These are phyloP conservation scores for Ectemnius cavifrons DNA, from an alignment of 2,888 invertebrate species.

Conservation along the genomic window DNA sequence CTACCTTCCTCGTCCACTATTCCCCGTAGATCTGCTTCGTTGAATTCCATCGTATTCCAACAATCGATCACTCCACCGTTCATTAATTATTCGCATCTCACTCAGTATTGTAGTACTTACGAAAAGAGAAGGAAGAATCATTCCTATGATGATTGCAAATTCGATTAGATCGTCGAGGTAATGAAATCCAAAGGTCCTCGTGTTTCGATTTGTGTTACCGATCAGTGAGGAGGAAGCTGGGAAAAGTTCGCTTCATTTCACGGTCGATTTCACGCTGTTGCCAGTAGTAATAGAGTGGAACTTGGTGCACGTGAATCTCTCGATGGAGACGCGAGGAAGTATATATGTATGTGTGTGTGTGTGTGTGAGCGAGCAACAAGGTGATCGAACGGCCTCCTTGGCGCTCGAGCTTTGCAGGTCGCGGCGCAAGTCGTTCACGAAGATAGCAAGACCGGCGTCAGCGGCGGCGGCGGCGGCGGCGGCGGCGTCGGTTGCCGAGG, in stretches of 20 bases:
- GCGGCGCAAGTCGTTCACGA: slow-evolving; percentile 62
- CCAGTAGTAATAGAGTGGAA: slow-evolving; percentile 4
- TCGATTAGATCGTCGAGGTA: not conserved
- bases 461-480: not conserved
- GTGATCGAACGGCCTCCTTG: slow-evolving; percentile 63
- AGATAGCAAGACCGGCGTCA: slow-evolving; percentile 34
- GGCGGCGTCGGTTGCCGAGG: slow-evolving; percentile 33
- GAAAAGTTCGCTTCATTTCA: not conserved
- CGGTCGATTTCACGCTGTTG: slow-evolving; percentile 26
- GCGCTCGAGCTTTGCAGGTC: slow-evolving; percentile 55
- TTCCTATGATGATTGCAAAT: not conserved
- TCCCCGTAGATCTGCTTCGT: slow-evolving; percentile 12
- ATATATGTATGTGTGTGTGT: slow-evolving; percentile 30
- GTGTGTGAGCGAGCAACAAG: slow-evolving; percentile 36
- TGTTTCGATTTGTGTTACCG: too few relatives aligned
- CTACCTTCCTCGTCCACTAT: slow-evolving; percentile 15
- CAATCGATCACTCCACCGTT: too few relatives aligned
- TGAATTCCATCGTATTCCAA: slow-evolving; percentile 16
- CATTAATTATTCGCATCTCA: too few relatives aligned
- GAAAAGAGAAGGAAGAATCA: not conserved
- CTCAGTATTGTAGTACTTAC: not conserved
- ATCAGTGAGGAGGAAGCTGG: not conserved
- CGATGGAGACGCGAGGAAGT: slow-evolving; percentile 14
- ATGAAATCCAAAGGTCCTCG: too few relatives aligned
- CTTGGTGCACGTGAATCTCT: not conserved